A percentile compares a stretch with the other conserved stretches of the same genome.
These are phyloP conservation scores for Decapterus maruadsi DNA, from an alignment of 2,797 vertebrate genomes.

Conservation along the genomic window DNA sequence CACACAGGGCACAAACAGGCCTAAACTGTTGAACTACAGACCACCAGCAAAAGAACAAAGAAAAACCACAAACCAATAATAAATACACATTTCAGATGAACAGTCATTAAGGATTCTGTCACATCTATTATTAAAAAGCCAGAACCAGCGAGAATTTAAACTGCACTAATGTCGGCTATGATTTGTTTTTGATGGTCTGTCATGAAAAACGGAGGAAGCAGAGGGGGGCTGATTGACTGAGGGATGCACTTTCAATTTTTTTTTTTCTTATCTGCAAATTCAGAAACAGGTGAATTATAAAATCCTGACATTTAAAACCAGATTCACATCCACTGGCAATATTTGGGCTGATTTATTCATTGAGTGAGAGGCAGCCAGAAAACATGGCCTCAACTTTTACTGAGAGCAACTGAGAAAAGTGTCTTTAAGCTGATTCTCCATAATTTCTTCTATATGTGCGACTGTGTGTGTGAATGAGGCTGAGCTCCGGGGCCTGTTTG, in stretches of 20 bases:
- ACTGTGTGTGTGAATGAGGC: neutral
- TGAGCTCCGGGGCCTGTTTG: neutral
- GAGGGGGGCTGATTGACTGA: neutral
- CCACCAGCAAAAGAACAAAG: too few species aligned
- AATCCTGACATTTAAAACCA: neutral
- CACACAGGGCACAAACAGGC: neutral
- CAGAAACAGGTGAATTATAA: neutral
- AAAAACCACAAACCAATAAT: neutral
- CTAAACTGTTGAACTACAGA: too few species aligned
- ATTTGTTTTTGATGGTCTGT: neutral
- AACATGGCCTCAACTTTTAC: neutral
- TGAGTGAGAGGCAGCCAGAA: neutral
- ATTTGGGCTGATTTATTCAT: neutral
- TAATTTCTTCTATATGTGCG: too few species aligned
- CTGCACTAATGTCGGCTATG: neutral
- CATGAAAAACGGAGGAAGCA: neutral
- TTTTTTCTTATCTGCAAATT: too few species aligned
- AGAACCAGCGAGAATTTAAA: neutral
- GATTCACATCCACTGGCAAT: neutral
- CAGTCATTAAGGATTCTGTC: neutral
- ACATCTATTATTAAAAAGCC: conserved; percentile 4
- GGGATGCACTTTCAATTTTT: neutral
- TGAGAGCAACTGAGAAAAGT: neutral
- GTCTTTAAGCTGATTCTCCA: too few species aligned
- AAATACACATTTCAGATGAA: neutral